Evolutionary conservation across 2,113 vertebrate genomes (phyloP), one percentile per base, ranked within the genome.

Genomic region (Oenanthe melanoleuca): DNA sequence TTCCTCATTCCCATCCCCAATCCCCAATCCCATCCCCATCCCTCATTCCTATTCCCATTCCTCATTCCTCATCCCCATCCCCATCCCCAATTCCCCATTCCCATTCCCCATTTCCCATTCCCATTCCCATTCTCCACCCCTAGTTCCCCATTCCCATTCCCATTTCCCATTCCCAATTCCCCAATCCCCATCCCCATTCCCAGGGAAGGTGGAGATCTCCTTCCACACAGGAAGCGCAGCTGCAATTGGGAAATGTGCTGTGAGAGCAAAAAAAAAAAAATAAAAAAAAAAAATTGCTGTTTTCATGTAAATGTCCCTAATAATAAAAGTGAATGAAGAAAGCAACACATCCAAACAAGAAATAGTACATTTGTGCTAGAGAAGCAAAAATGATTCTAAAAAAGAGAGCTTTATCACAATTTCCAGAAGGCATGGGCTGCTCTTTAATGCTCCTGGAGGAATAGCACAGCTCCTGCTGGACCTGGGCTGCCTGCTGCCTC

Each of bases 361-460:
- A 80, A 56, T 66, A 66, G 73, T 45, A 22, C 47, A 21, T 95
- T 95, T 96, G 80, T 95, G 91, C 95, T 91, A 2, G 40, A 66
- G 92, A 96, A 94, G 96, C 93, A 95, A 53, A 96, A 95, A 92
- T 42, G 5, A 29, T 55, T 74, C 80, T 80, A 86, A 95, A 95
- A 89, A 89, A 83, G 95, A 65, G 73, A 61, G 87, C 75, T 96
- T 95, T 94, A 97, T 93, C 95, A 94, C 63, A 13, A 11, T 69
- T 96, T 95, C 91, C 95, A 97, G 91, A 73, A 80, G 82, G 93
- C 95, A 83, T 23, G 0, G 61, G 63, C 85, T 94, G 91, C 10
- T 96, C 87, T 79, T 95, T 67, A 94, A 66, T 42, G 91, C 72
- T 94, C 80, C 89, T 91, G 0, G 3, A 94, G 89, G 95, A 92